phyloP scores from a whole-genome alignment of 2,888 invertebrate species.

The Mechanitis messenoides region DNA sequence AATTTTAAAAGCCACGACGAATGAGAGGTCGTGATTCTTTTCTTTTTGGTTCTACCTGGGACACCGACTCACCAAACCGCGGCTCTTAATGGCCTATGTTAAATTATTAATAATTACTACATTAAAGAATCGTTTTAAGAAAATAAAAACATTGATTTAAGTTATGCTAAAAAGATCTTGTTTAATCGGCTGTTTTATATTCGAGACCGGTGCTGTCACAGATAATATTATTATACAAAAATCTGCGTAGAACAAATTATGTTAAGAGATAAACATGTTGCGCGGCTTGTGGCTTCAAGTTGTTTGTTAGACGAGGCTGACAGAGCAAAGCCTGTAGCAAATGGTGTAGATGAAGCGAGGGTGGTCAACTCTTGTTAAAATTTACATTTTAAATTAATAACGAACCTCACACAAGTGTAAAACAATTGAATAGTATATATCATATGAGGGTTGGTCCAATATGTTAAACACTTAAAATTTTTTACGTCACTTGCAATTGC shows the following conservation, averaged over 20 bases:
- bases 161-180: constrained; percentile 22
- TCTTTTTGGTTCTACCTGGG: constrained; percentile 36
- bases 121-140: constrained; percentile 27
- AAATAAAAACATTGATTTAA: constrained; percentile 23
- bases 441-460: too few species aligned
- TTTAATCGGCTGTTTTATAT: constrained; percentile 15
- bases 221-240: constrained; percentile 17
- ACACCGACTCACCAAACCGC: constrained; percentile 37
- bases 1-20: constrained; percentile 57
- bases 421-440: too few species aligned
- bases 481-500: constrained; percentile 13
- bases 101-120: constrained; percentile 57
- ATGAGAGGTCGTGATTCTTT: constrained; percentile 42
- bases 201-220: constrained; percentile 14
- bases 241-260: constrained; percentile 23
- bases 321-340: too few species aligned
- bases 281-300: not conserved
- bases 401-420: too few species aligned
- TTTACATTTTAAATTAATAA: too few species aligned
- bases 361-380: too few species aligned
- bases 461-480: too few species aligned
- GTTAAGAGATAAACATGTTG: constrained; percentile 28
- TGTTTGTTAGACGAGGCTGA: too few species aligned
- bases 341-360: too few species aligned
- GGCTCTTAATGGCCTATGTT: constrained; percentile 52